These are phyloP conservation scores for Fragum sueziense DNA, from an alignment of 2,888 invertebrate species.

Conservation along the genomic window DNA sequence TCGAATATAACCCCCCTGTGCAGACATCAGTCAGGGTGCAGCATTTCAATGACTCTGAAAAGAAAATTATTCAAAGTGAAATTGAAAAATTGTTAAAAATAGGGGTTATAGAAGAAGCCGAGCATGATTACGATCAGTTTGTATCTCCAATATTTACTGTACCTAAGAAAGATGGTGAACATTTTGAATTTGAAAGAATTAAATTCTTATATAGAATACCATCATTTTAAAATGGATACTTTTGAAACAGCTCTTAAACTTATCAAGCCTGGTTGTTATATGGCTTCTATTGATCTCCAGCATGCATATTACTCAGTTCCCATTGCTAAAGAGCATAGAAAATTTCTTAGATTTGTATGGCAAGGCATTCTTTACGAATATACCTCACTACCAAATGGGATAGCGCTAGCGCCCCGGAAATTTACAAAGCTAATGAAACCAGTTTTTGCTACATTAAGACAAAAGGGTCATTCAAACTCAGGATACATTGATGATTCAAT, in stretches of 20 bases:
- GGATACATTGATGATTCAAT: not conserved
- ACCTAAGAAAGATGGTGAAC: constrained; percentile 45
- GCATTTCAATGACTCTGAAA: constrained; percentile 5
- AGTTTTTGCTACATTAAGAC: constrained; percentile 49
- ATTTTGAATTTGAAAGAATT: constrained; percentile 53
- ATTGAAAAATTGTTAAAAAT: constrained; percentile 38
- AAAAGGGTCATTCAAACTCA: constrained; percentile 31
- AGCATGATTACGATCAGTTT: constrained; percentile 12
- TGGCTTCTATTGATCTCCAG: constrained; percentile 54
- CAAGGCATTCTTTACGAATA: constrained; percentile 32
- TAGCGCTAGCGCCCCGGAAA: constrained; percentile 48
- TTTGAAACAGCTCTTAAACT: constrained; percentile 46
- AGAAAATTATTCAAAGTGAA: constrained; percentile 29
- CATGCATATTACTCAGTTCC: constrained; percentile 61
- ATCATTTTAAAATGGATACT: constrained; percentile 64
- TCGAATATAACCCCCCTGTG: not conserved
- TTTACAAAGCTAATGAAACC: constrained; percentile 64
- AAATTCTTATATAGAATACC: constrained; percentile 49
- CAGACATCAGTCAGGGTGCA: no score
- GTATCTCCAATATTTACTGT: constrained; percentile 53
- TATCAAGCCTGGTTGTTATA: constrained; percentile 45
- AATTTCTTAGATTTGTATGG: constrained; percentile 47
- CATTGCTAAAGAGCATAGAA: constrained; percentile 28
- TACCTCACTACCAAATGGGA: no score
- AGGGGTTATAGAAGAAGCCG: constrained; percentile 23